phyloP scores from a whole-genome alignment of 2,113 vertebrate species.

The Ceratotherium simum region DNA sequence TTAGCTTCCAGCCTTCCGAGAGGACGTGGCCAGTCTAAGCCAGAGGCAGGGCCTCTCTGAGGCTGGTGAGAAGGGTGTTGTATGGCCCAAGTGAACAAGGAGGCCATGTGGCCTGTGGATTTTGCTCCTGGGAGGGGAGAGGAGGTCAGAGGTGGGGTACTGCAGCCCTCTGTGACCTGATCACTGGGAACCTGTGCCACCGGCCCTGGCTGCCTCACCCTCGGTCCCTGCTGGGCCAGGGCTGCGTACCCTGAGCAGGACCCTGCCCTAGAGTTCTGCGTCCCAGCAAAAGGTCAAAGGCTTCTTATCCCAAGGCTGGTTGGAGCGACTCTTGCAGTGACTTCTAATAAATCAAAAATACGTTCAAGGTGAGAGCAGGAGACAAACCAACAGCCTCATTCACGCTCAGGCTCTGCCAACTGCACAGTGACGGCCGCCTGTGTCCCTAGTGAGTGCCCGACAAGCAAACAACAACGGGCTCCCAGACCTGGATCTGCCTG shows the following conservation, averaged over 20 bases:
- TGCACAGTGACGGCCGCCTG: background rate
- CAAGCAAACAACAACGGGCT: background rate
- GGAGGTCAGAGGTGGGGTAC: background rate
- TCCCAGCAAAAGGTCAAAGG: background rate
- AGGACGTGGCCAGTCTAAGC: background rate
- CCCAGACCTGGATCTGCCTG: background rate
- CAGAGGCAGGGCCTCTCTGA: background rate
- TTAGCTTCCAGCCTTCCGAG: background rate
- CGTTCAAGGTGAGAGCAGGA: conserved; percentile 73
- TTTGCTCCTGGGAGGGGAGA: background rate
- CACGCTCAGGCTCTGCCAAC: conserved; percentile 27
- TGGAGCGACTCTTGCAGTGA: background rate
- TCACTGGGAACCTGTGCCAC: fast-evolving
- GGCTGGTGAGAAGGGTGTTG: background rate
- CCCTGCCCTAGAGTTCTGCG: background rate
- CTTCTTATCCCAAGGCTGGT: background rate
- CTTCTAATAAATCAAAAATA: conserved; percentile 71
- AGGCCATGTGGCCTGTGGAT: background rate
- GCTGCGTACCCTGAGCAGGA: background rate
- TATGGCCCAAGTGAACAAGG: too few species aligned
- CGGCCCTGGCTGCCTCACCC: background rate
- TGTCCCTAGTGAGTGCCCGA: background rate
- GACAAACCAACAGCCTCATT: conserved; percentile 21
- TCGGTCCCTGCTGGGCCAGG: background rate
- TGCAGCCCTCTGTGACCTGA: background rate